Base-by-base conservation (phyloP, 2,113 vertebrate genomes). In the Urocolius indicus region DNA sequence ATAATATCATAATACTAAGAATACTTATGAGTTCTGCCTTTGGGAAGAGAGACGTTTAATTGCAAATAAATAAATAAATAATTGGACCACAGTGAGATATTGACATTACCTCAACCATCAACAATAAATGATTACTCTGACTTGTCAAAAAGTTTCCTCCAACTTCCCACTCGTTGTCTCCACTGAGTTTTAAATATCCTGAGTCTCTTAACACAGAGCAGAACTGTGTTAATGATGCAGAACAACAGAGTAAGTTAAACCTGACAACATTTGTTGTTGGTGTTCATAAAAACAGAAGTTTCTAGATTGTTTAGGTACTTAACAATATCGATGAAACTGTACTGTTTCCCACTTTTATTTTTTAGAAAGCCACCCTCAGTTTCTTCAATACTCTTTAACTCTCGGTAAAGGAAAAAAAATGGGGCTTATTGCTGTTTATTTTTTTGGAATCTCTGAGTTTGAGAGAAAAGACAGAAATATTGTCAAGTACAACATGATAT, bases 381-480 rank as follows among this genome's bases (percentile, higher is more conserved):
- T 84, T 62, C 58, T 73, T 59, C 61, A 46, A 18, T 52, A 71
- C 13, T 46, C 34, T 75, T 72, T 43, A 89, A n/a, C 19, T 95
- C 67, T 34, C 26, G 78, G 21, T 41, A 79, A 84, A 84, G 74
- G 29, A 49, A 89, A 95, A 77, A 59, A 49, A 29, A 27, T 3
- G 15, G 13, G 24, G 10, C 17, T 72, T 79, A 18, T 27, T 88
- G 8, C 49, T 52, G n/a, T 61, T 81, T 83, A 17, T 34, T 59
- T 82, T 79, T 52, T 43, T 54, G 14, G 58, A 67, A 67, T 90
- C 22, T 72, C 43, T 87, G 72, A 6, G 45, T 87, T 88, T 79
- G 76, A 61, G n/a, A 45, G 68, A n/a, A 79, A 82, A 91, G n/a
- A 22, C 54, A 84, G 38, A 93, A 83, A 16, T 63, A 63, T 17